A percentile compares a stretch with the other conserved stretches of the same genome.
Conservation (phyloP, 2,797 vertebrate genomes). For the Phoxinus dragarum region DNA sequence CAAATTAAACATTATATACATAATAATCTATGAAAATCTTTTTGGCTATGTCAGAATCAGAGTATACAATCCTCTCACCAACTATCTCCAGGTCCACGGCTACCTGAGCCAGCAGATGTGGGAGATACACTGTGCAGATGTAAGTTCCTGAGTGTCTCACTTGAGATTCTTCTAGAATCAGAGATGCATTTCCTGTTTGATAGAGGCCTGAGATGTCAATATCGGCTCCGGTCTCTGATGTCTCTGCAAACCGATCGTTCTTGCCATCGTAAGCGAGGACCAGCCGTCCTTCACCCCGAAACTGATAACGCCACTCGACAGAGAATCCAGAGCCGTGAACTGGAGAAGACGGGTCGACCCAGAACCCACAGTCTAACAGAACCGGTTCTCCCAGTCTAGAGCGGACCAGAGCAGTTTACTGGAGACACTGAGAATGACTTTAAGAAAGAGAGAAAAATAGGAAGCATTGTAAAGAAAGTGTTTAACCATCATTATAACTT, state of each 20-base stretch:
- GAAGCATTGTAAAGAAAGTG: not conserved
- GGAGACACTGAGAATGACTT: slow-evolving; percentile 83
- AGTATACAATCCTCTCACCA: slow-evolving; percentile 70
- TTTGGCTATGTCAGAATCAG: accelerated
- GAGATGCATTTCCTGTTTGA: slow-evolving; percentile 78
- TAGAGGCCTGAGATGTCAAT: slow-evolving; percentile 69
- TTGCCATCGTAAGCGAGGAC: slow-evolving; percentile 83
- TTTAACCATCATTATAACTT: not conserved
- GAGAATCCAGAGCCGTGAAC: slow-evolving; percentile 76
- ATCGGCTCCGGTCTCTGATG: slow-evolving; percentile 62
- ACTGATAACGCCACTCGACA: slow-evolving; percentile 89
- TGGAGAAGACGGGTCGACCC: slow-evolving; percentile 70
- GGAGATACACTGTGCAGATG: slow-evolving; percentile 84
- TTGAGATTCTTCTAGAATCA: slow-evolving; percentile 75
- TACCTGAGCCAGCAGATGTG: slow-evolving; percentile 85
- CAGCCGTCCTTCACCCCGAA: slow-evolving; percentile 80
- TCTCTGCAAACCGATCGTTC: slow-evolving; percentile 66
- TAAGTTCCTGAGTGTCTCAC: slow-evolving; percentile 83
- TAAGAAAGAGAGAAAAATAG: not conserved
- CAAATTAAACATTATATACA: not conserved
- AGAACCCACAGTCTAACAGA: slow-evolving; percentile 82
- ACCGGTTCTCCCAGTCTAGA: slow-evolving; percentile 76
- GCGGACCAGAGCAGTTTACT: slow-evolving; percentile 70
- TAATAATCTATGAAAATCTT: not conserved
- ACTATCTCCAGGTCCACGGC: slow-evolving; percentile 81